These are phyloP conservation scores for Pristionchus mayeri DNA, from an alignment of 2,888 invertebrate genomes.

Conservation along the genomic window DNA sequence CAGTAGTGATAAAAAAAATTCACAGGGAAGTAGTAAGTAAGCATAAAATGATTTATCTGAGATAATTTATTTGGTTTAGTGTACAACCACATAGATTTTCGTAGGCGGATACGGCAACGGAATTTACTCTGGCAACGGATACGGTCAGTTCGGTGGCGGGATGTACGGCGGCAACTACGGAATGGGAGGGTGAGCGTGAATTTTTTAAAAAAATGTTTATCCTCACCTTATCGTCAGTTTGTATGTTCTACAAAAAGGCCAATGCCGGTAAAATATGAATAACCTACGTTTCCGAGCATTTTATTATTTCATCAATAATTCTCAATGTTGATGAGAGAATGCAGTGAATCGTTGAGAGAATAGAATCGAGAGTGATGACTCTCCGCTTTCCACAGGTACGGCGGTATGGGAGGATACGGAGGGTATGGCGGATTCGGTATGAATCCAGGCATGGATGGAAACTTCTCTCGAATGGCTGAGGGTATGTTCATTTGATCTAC, in stretches of 20 bases:
- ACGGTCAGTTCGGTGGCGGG: slow-evolving; percentile 55
- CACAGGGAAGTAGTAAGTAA: no score
- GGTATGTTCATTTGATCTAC: slow-evolving; percentile 55
- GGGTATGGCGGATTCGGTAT: slow-evolving; percentile 56
- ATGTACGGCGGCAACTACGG: slow-evolving; percentile 47
- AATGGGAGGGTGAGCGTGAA: not conserved
- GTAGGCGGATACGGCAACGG: slow-evolving; percentile 51
- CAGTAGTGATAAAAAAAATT: no score
- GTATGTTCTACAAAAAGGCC: no score
- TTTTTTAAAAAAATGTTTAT: not conserved
- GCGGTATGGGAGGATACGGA: slow-evolving; percentile 46
- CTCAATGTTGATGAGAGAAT: no score
- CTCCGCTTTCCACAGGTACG: not conserved
- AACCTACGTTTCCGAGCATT: no score
- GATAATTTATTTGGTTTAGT: no score
- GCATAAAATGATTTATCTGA: no score
- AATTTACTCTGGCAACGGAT: slow-evolving; percentile 51
- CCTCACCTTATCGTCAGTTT: not conserved
- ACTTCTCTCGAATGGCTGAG: slow-evolving; percentile 71
- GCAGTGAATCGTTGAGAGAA: no score
- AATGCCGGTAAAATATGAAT: no score
- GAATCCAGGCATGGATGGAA: slow-evolving; percentile 53
- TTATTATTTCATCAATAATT: no score
- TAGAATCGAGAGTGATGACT: no score
- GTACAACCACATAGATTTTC: no score